A percentile compares a stretch with the other conserved stretches of the same genome.
Evolutionary conservation across 2,888 invertebrate genomes (phyloP).

Genomic region (Tetramorium bicarinatum): DNA sequence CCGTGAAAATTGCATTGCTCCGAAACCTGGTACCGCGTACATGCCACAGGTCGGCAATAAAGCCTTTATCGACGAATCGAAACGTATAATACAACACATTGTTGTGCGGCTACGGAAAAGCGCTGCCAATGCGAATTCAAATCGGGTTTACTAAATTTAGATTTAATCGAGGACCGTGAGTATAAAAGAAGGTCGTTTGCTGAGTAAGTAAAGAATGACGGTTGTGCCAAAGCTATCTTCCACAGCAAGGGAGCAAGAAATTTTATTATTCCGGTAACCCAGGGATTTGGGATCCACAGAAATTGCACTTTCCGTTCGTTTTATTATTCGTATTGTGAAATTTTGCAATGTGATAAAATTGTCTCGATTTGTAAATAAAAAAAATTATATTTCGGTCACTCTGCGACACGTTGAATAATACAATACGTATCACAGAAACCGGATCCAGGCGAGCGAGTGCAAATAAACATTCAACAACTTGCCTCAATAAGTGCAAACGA

Average conservation of each 20-base stretch:
- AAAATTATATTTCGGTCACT: neutral
- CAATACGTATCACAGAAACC: neutral
- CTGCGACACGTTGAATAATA: neutral
- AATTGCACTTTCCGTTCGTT: neutral
- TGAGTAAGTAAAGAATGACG: conserved; percentile 24
- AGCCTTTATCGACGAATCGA: conserved; percentile 7
- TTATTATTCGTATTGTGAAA: neutral
- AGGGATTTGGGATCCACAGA: neutral
- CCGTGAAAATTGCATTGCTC: conserved; percentile 68
- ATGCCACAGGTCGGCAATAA: conserved; percentile 41
- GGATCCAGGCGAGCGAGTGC: neutral
- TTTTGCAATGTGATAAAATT: neutral
- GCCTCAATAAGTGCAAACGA: neutral
- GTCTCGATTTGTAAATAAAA: neutral
- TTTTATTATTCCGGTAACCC: conserved; percentile 17
- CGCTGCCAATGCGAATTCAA: conserved; percentile 38
- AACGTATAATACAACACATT: conserved; percentile 25
- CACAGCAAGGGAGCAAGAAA: neutral
- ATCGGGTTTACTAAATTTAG: conserved; percentile 40
- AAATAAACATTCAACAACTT: neutral
- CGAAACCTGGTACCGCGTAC: neutral
- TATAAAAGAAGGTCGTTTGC: conserved; percentile 41
- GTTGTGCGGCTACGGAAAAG: conserved; percentile 10
- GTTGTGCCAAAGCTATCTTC: neutral
- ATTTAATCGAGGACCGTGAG: conserved; percentile 20